Base-by-base conservation (phyloP, 2,113 vertebrate genomes). In the Myrmophylax atrothorax region DNA sequence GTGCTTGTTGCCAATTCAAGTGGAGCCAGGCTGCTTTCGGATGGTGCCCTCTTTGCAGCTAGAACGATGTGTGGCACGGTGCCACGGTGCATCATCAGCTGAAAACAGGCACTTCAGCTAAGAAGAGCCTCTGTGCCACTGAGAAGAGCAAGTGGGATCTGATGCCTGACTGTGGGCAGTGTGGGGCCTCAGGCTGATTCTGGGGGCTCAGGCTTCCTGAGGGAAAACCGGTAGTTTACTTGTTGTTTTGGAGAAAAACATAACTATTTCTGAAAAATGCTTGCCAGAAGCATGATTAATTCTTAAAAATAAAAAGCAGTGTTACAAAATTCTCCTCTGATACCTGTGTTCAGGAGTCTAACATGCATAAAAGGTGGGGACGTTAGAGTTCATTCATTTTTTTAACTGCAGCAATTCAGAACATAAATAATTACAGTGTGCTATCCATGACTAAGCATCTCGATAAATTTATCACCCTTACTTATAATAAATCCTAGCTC, bases 171-270 rank as follows among this genome's bases (percentile, higher is more conserved):
- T 38, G 68, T 44, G 53, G 73, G 84, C 60, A 93, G 12, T 2
- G 0, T 28, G 64, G 33, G 25, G 26, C 31, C 72, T 58, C 0
- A 0, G 20, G 29, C 72, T 46, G 10, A 18, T 60, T 37, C 0
- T 0, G 22, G 35, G 14, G 42, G 15, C 26, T 35, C 42, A n/a
- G 74, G 28, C 38, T 76, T 87, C 70, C 66, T 10, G 7, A 78
- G 80, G 31, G 22, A 42, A 46, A 67, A 72, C 3, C 0, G 1
- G 1, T 16, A 60, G 15, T 18, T 58, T 68, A 12, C 10, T 56
- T 79, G 37, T 28, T 74, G 11, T 60, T 94, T 53, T 47, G 46
- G 46, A 76, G 49, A 25, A 76, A 60, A 94, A 22, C n/a, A 3
- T 10, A 63, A 10, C 35, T 63, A 3, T 50, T 91, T 47, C 22